Conservation (phyloP, 2,797 vertebrate genomes). For the Mormyrops attenuatus region DNA sequence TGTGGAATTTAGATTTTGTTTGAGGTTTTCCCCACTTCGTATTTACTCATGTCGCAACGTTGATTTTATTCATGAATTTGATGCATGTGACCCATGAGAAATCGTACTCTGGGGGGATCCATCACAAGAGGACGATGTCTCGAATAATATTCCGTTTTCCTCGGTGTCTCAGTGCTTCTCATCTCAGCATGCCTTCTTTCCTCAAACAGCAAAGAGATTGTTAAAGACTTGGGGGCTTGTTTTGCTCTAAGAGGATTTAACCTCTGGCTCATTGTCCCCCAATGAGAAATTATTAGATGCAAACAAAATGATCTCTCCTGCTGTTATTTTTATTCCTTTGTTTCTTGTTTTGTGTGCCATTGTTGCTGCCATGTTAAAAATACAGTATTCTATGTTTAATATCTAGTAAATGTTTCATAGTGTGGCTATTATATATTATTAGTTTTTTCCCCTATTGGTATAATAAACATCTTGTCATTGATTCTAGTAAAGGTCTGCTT, state of each 20-base stretch:
- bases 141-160: not conserved
- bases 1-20: not conserved
- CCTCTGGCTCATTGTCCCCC: slow-evolving; percentile 6
- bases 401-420: not conserved
- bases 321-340: not conserved
- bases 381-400: not conserved
- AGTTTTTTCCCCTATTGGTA: not conserved
- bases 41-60: not conserved
- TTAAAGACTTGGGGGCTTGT: slow-evolving; percentile 4
- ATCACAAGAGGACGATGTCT: not conserved
- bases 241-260: slow-evolving; percentile 2
- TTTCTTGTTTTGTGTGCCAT: not conserved
- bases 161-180: not conserved
- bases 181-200: not conserved
- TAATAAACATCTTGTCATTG: not conserved
- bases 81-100: not conserved
- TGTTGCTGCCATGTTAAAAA: not conserved
- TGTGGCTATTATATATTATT: not conserved
- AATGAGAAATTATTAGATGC: slow-evolving; percentile 4
- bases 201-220: slow-evolving; percentile 6
- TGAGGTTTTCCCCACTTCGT: not conserved
- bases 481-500: not conserved
- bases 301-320: not conserved
- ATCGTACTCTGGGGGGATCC: not conserved
- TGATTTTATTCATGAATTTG: slow-evolving; percentile 5